These are phyloP conservation scores for Orientallactaga bullata DNA, from an alignment of 2,113 vertebrate genomes.

Conservation along the genomic window DNA sequence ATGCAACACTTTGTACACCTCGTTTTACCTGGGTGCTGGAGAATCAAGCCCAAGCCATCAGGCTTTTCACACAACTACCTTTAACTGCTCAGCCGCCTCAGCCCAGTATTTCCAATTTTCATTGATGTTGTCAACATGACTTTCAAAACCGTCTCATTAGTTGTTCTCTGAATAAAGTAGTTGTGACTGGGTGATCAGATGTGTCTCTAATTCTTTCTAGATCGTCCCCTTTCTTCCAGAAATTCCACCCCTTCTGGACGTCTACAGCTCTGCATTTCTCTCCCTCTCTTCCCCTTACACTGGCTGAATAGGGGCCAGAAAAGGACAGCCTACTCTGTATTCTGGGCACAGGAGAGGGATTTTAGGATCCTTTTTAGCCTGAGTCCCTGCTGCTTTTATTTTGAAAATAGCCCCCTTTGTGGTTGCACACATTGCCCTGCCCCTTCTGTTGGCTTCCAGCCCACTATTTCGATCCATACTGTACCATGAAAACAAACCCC, in stretches of 20 bases:
- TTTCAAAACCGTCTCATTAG: background rate
- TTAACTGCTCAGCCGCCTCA: no score
- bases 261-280: background rate
- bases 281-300: background rate
- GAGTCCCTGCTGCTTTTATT: background rate
- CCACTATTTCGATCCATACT: background rate
- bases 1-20: no score
- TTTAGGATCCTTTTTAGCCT: background rate
- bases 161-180: background rate
- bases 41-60: no score
- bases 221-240: background rate
- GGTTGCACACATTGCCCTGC: rapidly evolving
- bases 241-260: background rate
- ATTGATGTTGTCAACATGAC: background rate
- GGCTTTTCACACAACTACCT: no score
- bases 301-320: background rate
- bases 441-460: background rate
- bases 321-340: background rate
- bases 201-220: background rate
- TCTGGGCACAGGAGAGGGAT: background rate
- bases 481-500: background rate
- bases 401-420: background rate
- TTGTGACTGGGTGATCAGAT: background rate
- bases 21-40: no score
- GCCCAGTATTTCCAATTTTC: background rate